Conservation (phyloP, 2,113 vertebrate species). For the Hemibagrus wyckioides region DNA sequence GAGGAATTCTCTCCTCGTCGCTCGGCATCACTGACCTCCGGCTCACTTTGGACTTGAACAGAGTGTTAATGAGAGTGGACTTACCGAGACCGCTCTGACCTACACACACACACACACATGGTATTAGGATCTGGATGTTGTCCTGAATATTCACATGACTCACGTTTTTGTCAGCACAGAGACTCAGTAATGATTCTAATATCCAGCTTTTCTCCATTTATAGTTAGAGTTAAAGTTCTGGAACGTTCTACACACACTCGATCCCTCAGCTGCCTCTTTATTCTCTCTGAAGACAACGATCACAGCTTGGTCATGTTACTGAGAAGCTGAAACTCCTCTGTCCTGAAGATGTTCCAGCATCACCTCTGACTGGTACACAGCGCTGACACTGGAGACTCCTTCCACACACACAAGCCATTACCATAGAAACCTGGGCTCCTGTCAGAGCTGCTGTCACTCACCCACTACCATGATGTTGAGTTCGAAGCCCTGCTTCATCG, state of each 20-base stretch:
- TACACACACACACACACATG: conserved; percentile 60
- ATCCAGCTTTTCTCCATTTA: too few species aligned
- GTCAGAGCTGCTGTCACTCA: conserved; percentile 67
- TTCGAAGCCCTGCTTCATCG: conserved; percentile 98
- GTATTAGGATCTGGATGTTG: neutral
- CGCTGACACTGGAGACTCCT: conserved; percentile 4
- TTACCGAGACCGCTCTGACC: conserved; percentile 98
- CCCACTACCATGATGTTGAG: conserved; percentile 99
- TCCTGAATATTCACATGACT: neutral
- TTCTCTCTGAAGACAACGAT: neutral
- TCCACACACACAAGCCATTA: neutral
- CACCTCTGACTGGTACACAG: neutral
- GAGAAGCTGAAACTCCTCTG: too few species aligned
- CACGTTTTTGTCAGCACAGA: neutral
- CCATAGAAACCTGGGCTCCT: neutral
- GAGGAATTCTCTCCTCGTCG: conserved; percentile 90
- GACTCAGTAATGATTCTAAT: too few species aligned
- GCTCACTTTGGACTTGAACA: conserved; percentile 99
- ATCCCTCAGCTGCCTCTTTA: too few species aligned
- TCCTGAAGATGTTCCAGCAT: neutral
- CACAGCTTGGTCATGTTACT: too few species aligned
- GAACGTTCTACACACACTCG: too few species aligned
- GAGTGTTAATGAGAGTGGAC: conserved; percentile 97
- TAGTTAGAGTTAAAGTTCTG: neutral
- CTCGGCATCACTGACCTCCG: conserved; percentile 85